Conservation (phyloP, 1,140 invertebrate species). For the Apolygus lucorum region DNA sequence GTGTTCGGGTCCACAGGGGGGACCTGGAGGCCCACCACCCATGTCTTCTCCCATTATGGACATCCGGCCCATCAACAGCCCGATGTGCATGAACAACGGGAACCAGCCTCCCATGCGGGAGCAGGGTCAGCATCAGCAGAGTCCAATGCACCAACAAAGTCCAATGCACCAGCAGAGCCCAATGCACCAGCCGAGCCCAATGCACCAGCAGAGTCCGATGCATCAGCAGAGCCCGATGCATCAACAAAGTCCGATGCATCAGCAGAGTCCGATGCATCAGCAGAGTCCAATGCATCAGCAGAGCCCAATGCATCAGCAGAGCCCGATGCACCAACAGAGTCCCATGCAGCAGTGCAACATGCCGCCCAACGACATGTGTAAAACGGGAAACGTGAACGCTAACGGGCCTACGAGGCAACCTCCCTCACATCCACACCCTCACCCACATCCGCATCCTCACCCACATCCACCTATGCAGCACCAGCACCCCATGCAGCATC, state of each 20-base stretch:
- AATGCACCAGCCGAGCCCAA: constrained; percentile 42
- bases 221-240: constrained; percentile 37
- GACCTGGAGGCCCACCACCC: constrained; percentile 37
- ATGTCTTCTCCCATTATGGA: constrained; percentile 45
- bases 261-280: no score
- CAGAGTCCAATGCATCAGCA: constrained; percentile 38
- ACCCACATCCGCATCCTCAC: constrained; percentile 28
- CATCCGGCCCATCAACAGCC: constrained; percentile 41
- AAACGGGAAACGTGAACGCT: constrained; percentile 25
- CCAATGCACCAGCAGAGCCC: constrained; percentile 19
- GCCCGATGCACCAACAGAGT: constrained; percentile 20
- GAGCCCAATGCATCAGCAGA: no score
- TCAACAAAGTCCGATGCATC: constrained; percentile 35
- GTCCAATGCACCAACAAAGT: no score
- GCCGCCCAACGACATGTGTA: constrained; percentile 30
- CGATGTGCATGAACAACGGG: constrained; percentile 29
- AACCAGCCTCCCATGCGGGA: not conserved
- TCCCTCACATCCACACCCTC: constrained; percentile 42
- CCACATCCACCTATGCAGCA: constrained; percentile 14
- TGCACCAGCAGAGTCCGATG: constrained; percentile 31
- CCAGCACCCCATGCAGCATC: constrained; percentile 31
- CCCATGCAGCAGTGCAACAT: constrained; percentile 39
- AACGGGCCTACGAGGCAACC: constrained; percentile 22
- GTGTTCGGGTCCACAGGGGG: constrained; percentile 25
- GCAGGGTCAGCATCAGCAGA: no score